phyloP scores from a whole-genome alignment of 2,797 vertebrate species.

The Darevskia mixta region DNA sequence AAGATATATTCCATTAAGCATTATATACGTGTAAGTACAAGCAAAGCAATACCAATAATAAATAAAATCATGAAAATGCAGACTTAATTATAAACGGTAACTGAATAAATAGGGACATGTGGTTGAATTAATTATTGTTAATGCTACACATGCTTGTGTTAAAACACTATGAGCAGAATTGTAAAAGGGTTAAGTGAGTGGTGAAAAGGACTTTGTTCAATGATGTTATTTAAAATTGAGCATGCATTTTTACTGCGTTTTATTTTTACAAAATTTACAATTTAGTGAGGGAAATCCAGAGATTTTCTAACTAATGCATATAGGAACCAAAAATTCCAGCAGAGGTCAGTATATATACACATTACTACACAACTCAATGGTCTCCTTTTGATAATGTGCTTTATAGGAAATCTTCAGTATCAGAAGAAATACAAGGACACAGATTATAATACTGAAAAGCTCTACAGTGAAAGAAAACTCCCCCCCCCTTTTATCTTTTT shows the following conservation, averaged over 20 bases:
- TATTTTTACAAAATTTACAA: too few relatives aligned
- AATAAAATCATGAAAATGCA: background rate
- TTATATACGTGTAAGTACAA: too few relatives aligned
- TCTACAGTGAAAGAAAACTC: background rate
- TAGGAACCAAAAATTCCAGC: conserved; percentile 72
- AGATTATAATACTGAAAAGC: rapidly evolving
- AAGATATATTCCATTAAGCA: too few relatives aligned
- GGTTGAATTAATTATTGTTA: background rate
- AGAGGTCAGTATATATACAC: conserved; percentile 77
- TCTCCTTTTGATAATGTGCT: conserved; percentile 35
- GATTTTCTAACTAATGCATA: background rate
- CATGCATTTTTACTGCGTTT: too few relatives aligned
- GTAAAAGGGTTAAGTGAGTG: background rate
- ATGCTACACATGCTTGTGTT: background rate
- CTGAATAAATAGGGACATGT: background rate
- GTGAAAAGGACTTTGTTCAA: background rate
- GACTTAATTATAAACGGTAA: background rate
- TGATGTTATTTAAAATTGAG: too few relatives aligned
- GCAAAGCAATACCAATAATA: too few relatives aligned
- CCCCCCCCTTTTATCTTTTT: background rate
- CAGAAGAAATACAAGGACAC: background rate
- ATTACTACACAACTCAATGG: conserved; percentile 55
- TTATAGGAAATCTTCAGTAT: background rate
- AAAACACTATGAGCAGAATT: background rate
- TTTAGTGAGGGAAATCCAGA: background rate